A percentile compares a stretch with the other conserved stretches of the same genome.
These are phyloP conservation scores for Ianthella basta DNA, from an alignment of 37 sponge, comb jelly and placozoan genomes.

Conservation along the genomic window DNA sequence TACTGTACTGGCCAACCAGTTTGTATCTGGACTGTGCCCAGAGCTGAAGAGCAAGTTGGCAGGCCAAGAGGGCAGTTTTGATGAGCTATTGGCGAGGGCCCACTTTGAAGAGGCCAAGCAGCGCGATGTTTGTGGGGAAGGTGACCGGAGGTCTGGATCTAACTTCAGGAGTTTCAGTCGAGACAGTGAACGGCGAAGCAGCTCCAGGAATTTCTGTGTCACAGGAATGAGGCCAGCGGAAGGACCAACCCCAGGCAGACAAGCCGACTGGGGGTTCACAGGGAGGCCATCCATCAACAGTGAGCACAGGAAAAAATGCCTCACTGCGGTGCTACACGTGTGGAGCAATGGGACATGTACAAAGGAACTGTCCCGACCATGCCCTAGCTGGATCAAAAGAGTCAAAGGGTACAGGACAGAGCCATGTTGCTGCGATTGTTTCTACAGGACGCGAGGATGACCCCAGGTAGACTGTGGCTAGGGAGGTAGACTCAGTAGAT, in stretches of 20 bases:
- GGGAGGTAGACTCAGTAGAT: neutral
- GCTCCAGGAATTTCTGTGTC: too few species aligned
- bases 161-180: too few species aligned
- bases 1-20: constrained; percentile 50
- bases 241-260: neutral
- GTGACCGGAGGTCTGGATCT: too few species aligned
- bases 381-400: neutral
- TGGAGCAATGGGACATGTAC: neutral
- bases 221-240: neutral
- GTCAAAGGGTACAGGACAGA: neutral
- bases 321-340: too few species aligned
- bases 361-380: neutral
- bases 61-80: constrained; percentile 1
- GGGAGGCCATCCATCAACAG: too few species aligned
- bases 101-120: constrained; percentile 24
- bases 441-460: neutral
- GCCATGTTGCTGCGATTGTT: too few species aligned
- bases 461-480: too few species aligned
- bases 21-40: constrained; percentile 46
- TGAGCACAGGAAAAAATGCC: too few species aligned
- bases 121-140: neutral
- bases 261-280: neutral
- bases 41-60: constrained; percentile 28
- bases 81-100: constrained; percentile 1
- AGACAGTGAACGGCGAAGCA: too few species aligned